Evolutionary conservation across 2,888 invertebrate genomes (phyloP), one percentile per base, ranked within the genome.

Genomic region (Polietes domitor): DNA sequence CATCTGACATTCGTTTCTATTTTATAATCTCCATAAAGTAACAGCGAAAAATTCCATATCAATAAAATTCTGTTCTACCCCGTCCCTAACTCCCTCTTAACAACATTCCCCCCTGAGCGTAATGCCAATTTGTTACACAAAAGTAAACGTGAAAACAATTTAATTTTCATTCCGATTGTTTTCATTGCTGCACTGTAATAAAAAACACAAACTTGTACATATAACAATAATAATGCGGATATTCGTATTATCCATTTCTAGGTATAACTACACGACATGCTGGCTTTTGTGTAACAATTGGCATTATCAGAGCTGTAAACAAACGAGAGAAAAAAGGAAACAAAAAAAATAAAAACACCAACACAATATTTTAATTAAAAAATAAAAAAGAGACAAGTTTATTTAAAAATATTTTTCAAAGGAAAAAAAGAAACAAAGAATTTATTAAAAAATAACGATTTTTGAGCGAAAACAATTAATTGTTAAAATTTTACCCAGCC

Each of bases 231-330:
- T 84, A 85, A 77, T 26, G 71, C 80, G n/a, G 85, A 84, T 58
- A 32, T 32, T 6, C 32, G 9, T 21, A 43, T 50, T n/a, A 53
- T 37, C 43, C n/a, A 70, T 43, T 43, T 37, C 41, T 77, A 79
- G 77, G 53, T 55, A 82, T 70, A 24, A 15, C 76, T 63, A 68
- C 61, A n/a, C 58, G 1, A 28, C 19, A 72, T 28, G 43, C 86
- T 86, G 86, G 88, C 88, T 88, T 89, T 91, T 86, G 86, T 88
- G 88, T 88, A 89, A 89, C 90, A 91, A 90, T 88, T 91, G 90
- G 89, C 90, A 91, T 90, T 90, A 91, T 89, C 88, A 75, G 82
- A 81, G 86, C 83, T 84, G 82, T 12, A 79, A 72, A 80, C 19
- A 81, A 58, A 68, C 0, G n/a, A n/a, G n/a, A n/a, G n/a, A 7